Conservation (phyloP, 2,113 vertebrate genomes). For the Chauna torquata region DNA sequence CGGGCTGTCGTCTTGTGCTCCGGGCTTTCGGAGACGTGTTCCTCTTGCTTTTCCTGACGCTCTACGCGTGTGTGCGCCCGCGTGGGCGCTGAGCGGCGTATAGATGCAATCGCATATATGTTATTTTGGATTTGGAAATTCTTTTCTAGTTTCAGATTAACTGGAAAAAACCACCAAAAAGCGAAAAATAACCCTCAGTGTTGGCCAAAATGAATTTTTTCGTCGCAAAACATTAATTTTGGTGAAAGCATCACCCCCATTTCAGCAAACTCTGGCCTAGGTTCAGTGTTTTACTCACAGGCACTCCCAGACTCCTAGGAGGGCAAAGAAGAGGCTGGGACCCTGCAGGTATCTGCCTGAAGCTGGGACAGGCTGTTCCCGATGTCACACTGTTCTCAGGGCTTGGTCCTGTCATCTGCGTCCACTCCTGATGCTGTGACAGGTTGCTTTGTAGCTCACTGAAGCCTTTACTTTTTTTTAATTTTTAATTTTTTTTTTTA, state of each 20-base stretch:
- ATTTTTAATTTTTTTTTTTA: background rate
- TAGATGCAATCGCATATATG: accelerated
- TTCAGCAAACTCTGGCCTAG: background rate
- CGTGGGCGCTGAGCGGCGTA: accelerated
- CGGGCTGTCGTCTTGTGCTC: background rate
- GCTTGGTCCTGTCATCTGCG: background rate
- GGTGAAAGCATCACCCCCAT: background rate
- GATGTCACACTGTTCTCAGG: background rate
- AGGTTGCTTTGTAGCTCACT: background rate
- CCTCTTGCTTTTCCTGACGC: too few relatives aligned
- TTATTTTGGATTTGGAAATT: background rate
- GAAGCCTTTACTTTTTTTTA: background rate
- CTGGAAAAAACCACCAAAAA: background rate
- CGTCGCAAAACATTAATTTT: background rate
- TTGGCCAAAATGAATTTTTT: accelerated
- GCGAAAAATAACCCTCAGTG: too few relatives aligned
- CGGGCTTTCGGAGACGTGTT: too few relatives aligned
- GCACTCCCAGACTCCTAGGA: background rate
- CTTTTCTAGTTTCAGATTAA: background rate
- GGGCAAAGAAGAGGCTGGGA: background rate
- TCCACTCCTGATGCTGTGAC: background rate
- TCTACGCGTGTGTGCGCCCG: background rate
- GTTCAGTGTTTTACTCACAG: too few relatives aligned
- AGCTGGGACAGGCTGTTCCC: background rate
- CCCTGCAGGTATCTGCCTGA: background rate